A percentile compares a stretch with the other conserved stretches of the same genome.
These are phyloP conservation scores for Hydrolagus affinis DNA, from an alignment of 2,113 vertebrate genomes.

Conservation along the genomic window DNA sequence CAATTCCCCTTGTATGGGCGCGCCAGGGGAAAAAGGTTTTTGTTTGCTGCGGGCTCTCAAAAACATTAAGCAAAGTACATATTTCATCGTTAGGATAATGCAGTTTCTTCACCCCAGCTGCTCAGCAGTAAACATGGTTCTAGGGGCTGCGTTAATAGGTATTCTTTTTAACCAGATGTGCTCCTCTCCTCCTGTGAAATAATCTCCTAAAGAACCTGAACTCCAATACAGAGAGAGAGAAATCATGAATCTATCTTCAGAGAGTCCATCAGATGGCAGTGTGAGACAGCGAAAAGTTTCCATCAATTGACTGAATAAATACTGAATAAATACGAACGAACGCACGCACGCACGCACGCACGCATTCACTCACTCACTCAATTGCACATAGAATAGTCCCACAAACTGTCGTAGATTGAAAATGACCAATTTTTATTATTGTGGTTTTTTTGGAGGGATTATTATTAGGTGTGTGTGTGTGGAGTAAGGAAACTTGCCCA, in stretches of 20 bases:
- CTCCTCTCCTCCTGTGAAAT: conserved; percentile 33
- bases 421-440: too few species aligned
- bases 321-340: too few species aligned
- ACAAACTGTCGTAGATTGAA: too few species aligned
- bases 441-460: too few species aligned
- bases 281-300: neutral
- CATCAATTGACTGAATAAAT: too few species aligned
- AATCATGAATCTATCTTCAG: neutral
- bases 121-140: conserved; percentile 36
- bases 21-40: neutral
- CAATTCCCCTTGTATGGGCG: neutral
- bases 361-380: too few species aligned
- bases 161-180: conserved; percentile 41
- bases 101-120: conserved; percentile 40
- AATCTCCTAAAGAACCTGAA: conserved; percentile 17
- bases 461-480: too few species aligned
- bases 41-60: conserved; percentile 24
- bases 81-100: conserved; percentile 47
- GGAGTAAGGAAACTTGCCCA: too few species aligned
- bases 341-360: too few species aligned
- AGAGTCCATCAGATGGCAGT: conserved; percentile 32
- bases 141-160: conserved; percentile 33
- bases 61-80: conserved; percentile 43
- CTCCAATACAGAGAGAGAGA: neutral
- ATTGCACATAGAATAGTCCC: too few species aligned